Evolutionary conservation across 1,140 invertebrate species (phyloP).

Genomic region (Papilio aristodemus): DNA sequence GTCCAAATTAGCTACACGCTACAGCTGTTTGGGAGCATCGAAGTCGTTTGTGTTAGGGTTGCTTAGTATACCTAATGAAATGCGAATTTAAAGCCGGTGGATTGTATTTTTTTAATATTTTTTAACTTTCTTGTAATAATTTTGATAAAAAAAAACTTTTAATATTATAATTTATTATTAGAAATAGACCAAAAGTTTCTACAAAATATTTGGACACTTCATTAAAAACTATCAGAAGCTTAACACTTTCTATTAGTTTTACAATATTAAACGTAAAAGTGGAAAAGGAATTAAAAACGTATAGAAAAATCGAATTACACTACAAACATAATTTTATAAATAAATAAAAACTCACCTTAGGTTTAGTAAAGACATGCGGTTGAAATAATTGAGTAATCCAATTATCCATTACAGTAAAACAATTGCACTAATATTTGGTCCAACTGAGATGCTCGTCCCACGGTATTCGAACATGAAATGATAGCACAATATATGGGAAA

Average conservation of each 20-base stretch:
- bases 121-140: too few relatives aligned
- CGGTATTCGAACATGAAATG: slow-evolving; percentile 64
- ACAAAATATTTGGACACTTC: too few relatives aligned
- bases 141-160: too few relatives aligned
- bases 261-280: too few relatives aligned
- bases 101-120: not conserved
- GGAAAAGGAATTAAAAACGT: too few relatives aligned
- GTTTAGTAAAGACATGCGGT: slow-evolving; percentile 57
- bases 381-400: slow-evolving; percentile 74
- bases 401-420: slow-evolving; percentile 56
- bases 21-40: slow-evolving; percentile 11
- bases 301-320: too few relatives aligned
- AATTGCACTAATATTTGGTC: slow-evolving; percentile 32
- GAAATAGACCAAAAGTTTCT: too few relatives aligned
- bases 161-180: too few relatives aligned
- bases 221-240: too few relatives aligned
- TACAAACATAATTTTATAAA: not conserved
- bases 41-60: slow-evolving; percentile 22
- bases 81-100: not conserved
- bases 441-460: slow-evolving; percentile 56
- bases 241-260: too few relatives aligned
- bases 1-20: slow-evolving; percentile 28
- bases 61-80: slow-evolving; percentile 7
- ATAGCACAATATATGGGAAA: slow-evolving; percentile 59
- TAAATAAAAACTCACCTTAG: slow-evolving; percentile 55